Evolutionary conservation across 2,888 invertebrate species (phyloP), one percentile per base, ranked within the genome.

Genomic region (Epirrhoe tristata): DNA sequence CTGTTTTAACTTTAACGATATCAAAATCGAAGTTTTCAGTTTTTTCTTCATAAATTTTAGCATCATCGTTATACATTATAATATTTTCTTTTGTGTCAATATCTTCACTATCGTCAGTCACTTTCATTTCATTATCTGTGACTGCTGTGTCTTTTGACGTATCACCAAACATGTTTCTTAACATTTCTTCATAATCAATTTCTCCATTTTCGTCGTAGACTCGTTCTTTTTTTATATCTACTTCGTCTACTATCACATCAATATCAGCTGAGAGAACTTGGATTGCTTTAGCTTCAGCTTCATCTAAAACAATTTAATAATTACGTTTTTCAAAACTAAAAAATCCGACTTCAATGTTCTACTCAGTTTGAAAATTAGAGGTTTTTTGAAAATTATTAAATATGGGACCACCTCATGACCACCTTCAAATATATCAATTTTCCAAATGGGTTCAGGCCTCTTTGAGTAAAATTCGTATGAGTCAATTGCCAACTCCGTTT

Each of bases 101-200:
- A 6, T 34, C 5, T 7, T 7, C 34, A 34, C 7, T 7, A 6
- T 6, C 7, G 34, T 34, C 34, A 34, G 6, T 7, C 1, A 4
- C 6, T 6, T 34, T 43, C 12, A 12, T 12, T 39, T 46, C 12
- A 16, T 16, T 14, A 5, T 16, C 48, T 16, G 5, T 48, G 6
- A 14, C 16, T 48, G 2, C 10, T 5, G 8, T 36, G 10, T 43
- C 12, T 12, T 4, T 1, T 5, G 39, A 12, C 10, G 39, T 5
- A 12, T 53, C 17, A 61, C 57, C 63, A 14, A 73, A 71, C 65
- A 73, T 70, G 10, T 51, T 71, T 0, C 46, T 48, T 6, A 63
- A 55, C 70, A 66, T 68, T 14, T 54, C 53, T 32, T 66, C 72
- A 6, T 70, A 68, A 8, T 71, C 65, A 7, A 66, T 58, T 16